These are phyloP conservation scores for Kuschelorhynchus macadamiae DNA, from an alignment of 2,888 invertebrate species.

Conservation along the genomic window DNA sequence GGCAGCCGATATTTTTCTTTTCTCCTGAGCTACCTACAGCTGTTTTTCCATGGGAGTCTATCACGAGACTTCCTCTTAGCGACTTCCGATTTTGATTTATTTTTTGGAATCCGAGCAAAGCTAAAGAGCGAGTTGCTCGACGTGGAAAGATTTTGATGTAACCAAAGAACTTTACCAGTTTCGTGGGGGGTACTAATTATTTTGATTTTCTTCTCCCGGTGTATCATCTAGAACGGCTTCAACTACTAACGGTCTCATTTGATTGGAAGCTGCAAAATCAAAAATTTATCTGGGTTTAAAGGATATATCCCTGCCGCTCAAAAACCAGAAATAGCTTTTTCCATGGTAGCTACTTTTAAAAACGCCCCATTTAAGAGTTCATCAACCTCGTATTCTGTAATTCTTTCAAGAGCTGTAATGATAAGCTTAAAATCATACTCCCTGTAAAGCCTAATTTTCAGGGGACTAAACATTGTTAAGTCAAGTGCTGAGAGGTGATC, in stretches of 20 bases:
- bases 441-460: background rate
- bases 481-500: background rate
- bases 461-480: background rate
- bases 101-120: conserved; percentile 30
- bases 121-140: conserved; percentile 17
- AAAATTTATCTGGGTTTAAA: conserved; percentile 44
- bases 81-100: conserved; percentile 2
- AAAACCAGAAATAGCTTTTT: conserved; percentile 48
- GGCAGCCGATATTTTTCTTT: background rate
- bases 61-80: conserved; percentile 23
- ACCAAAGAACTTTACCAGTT: too few relatives aligned
- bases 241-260: conserved; percentile 15
- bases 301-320: conserved; percentile 29
- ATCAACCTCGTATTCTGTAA: conserved; percentile 10
- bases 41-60: conserved; percentile 14
- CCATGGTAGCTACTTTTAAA: conserved; percentile 21
- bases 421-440: conserved; percentile 5
- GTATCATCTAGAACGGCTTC: conserved; percentile 1
- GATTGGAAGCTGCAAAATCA: conserved; percentile 47
- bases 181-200: too few relatives aligned
- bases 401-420: conserved; percentile 7
- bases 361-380: conserved; percentile 48
- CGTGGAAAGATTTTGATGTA: conserved; percentile 6
- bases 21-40: background rate
- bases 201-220: background rate